Percentiles rank a stretch among this genome's conserved stretches.
These are phyloP conservation scores for Corythornis cristatus DNA, from an alignment of 2,113 vertebrate genomes.

Conservation along the genomic window DNA sequence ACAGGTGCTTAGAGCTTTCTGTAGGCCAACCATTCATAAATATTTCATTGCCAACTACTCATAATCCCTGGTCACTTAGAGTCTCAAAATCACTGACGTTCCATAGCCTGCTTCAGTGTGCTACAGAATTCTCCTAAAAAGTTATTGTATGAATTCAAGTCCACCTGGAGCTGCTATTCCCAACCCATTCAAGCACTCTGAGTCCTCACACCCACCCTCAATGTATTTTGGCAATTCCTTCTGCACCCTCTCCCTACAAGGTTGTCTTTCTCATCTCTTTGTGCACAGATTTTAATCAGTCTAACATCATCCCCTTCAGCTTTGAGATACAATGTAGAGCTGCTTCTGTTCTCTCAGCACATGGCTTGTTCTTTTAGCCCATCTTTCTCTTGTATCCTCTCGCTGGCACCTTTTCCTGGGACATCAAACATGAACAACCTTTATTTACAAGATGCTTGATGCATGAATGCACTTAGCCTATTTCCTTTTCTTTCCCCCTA, in stretches of 20 bases:
- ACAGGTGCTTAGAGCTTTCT: not conserved
- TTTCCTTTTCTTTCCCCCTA: not conserved
- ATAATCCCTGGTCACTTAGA: not conserved
- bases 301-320: not conserved
- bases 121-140: not conserved
- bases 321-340: rapidly evolving
- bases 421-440: not conserved
- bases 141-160: not conserved
- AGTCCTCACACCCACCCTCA: not conserved
- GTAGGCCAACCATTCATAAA: not conserved
- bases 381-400: not conserved
- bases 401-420: not conserved
- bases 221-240: not conserved
- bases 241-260: not conserved
- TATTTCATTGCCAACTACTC: not conserved
- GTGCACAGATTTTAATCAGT: not conserved
- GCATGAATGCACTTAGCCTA: not conserved
- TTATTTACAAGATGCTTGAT: not conserved
- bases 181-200: not conserved
- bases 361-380: not conserved
- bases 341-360: not conserved
- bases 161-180: not conserved
- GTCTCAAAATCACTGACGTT: not conserved
- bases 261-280: not conserved
- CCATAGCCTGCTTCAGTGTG: not conserved